phyloP scores from a whole-genome alignment of 37 sponge, comb jelly and placozoan species.

The Halichondria panicea region DNA sequence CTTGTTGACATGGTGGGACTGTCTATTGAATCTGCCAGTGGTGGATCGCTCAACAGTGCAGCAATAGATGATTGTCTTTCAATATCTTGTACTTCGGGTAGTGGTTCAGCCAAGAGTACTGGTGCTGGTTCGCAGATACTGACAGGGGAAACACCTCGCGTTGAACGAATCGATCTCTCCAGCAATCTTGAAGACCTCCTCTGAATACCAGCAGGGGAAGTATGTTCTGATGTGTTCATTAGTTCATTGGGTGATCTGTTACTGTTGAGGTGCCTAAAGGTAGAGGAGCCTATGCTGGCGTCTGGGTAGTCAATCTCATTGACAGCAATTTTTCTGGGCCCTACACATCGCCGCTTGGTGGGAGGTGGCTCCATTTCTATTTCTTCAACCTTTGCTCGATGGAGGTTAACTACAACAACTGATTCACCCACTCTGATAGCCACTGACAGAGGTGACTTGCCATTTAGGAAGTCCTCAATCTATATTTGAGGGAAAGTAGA shows the following conservation, averaged over 20 bases:
- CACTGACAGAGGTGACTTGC: constrained; percentile 66
- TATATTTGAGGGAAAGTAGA: constrained; percentile 7
- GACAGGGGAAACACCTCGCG: no score
- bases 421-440: constrained; percentile 67
- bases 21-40: no score
- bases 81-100: no score
- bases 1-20: no score
- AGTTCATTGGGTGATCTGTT: not conserved
- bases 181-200: no score
- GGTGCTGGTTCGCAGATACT: no score
- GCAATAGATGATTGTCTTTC: no score
- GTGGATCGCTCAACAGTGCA: no score
- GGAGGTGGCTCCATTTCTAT: constrained; percentile 56
- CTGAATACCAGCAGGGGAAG: no score
- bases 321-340: constrained; percentile 8
- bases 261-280: not conserved
- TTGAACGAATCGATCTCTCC: no score
- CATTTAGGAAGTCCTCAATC: constrained; percentile 77
- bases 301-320: constrained; percentile 11
- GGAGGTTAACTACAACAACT: constrained; percentile 72
- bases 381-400: constrained; percentile 65
- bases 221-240: not conserved
- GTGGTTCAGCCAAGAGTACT: no score
- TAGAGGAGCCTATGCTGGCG: not conserved
- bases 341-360: constrained; percentile 28